These are phyloP conservation scores for Hylia prasina DNA, from an alignment of 2,113 vertebrate species.

Conservation along the genomic window DNA sequence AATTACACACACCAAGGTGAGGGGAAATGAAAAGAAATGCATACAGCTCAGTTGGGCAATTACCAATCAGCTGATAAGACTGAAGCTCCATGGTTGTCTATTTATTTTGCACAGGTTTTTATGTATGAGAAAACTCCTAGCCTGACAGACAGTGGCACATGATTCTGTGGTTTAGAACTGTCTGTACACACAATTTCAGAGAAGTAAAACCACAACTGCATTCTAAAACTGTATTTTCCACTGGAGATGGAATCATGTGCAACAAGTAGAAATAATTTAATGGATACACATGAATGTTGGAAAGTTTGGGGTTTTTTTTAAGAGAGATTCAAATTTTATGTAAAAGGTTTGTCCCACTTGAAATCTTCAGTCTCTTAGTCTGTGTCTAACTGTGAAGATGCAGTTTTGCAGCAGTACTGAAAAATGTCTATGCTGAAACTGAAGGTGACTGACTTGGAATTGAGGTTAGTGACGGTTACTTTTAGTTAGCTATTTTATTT, in stretches of 20 bases:
- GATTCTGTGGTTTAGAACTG: not conserved
- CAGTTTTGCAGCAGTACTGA: not conserved
- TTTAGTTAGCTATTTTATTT: not conserved
- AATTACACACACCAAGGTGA: fast-evolving
- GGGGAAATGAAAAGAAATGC: not conserved
- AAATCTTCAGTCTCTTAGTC: not conserved
- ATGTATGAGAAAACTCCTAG: not conserved
- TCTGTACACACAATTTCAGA: not conserved
- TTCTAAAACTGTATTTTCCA: not conserved
- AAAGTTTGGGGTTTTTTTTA: fast-evolving
- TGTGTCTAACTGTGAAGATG: not conserved
- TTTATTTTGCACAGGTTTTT: not conserved
- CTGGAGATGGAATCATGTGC: not conserved
- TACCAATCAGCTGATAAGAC: not conserved
- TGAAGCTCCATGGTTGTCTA: not conserved
- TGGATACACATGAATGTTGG: not conserved
- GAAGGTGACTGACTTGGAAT: not conserved
- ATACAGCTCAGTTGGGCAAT: not conserved
- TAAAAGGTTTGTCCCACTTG: not conserved
- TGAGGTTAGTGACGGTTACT: not conserved
- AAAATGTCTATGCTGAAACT: not conserved
- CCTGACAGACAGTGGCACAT: not conserved
- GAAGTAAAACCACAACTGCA: not conserved
- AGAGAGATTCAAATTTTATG: not conserved
- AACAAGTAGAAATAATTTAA: not conserved